A percentile compares a stretch with the other conserved stretches of the same genome.
Conservation (phyloP, 2,888 invertebrate genomes). For the Parascotia fuliginaria region DNA sequence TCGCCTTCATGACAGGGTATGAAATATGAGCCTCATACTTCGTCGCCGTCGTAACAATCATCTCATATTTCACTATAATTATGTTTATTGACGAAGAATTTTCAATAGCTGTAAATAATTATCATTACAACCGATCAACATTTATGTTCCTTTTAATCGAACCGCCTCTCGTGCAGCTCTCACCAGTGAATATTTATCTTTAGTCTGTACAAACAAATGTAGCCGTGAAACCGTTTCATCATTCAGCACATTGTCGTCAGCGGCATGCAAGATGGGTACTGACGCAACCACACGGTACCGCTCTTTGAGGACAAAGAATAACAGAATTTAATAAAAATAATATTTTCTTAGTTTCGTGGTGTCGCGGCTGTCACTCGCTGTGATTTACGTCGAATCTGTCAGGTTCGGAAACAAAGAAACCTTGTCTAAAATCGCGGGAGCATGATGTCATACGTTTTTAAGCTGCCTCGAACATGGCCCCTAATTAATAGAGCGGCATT, state of each 20-base stretch:
- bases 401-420: slow-evolving; percentile 74
- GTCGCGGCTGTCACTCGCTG: slow-evolving; percentile 67
- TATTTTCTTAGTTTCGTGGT: slow-evolving; percentile 72
- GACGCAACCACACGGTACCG: slow-evolving; percentile 55
- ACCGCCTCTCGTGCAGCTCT: slow-evolving; percentile 55
- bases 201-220: slow-evolving; percentile 75
- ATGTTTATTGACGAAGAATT: slow-evolving; percentile 45
- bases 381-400: slow-evolving; percentile 80
- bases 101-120: slow-evolving; percentile 55
- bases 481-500: slow-evolving; percentile 77
- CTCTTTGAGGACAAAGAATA: slow-evolving; percentile 57
- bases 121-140: slow-evolving; percentile 50
- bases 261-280: slow-evolving; percentile 49
- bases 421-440: slow-evolving; percentile 68
- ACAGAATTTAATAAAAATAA: slow-evolving; percentile 62
- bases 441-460: slow-evolving; percentile 73
- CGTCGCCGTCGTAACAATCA: slow-evolving; percentile 32
- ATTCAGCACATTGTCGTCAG: slow-evolving; percentile 67
- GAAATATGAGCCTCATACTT: slow-evolving; percentile 39
- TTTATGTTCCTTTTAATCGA: slow-evolving; percentile 58
- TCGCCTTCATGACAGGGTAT: slow-evolving; percentile 25
- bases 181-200: slow-evolving; percentile 68
- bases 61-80: slow-evolving; percentile 45
- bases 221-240: slow-evolving; percentile 74
- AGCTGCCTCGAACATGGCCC: slow-evolving; percentile 45